Percentiles rank a stretch among this genome's conserved stretches.
Conservation (phyloP, 2,113 vertebrate genomes). For the Poecile atricapillus region DNA sequence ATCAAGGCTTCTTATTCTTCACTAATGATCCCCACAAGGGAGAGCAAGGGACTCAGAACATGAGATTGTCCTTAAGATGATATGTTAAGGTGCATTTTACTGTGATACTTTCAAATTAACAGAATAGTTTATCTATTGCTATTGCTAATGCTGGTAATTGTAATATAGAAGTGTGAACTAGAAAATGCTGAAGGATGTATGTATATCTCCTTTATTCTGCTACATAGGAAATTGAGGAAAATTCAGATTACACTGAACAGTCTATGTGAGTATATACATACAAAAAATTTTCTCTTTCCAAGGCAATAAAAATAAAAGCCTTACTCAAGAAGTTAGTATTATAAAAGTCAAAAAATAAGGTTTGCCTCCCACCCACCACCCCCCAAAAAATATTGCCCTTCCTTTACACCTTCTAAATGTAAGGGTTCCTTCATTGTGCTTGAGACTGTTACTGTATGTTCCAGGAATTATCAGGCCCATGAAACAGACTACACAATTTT, state of each 20-base stretch:
- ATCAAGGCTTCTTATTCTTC: background rate
- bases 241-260: background rate
- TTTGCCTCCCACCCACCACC: rapidly evolving
- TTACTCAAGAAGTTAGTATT: background rate
- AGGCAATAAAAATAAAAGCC: background rate
- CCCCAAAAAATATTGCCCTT: background rate
- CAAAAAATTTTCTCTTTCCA: background rate
- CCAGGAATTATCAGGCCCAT: background rate
- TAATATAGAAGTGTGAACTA: background rate
- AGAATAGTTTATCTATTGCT: background rate
- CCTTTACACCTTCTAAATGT: background rate
- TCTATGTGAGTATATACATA: background rate
- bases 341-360: background rate
- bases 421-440: background rate
- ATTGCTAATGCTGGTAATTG: background rate
- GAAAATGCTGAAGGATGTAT: background rate
- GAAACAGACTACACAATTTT: background rate
- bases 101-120: background rate
- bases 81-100: background rate
- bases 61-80: background rate
- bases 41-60: background rate
- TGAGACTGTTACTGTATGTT: background rate
- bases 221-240: background rate
- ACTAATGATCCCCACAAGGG: background rate
- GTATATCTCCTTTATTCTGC: background rate